Evolutionary conservation across 1,140 invertebrate genomes (phyloP), one percentile per base, ranked within the genome.

Genomic region (Saxidomus purpurata): DNA sequence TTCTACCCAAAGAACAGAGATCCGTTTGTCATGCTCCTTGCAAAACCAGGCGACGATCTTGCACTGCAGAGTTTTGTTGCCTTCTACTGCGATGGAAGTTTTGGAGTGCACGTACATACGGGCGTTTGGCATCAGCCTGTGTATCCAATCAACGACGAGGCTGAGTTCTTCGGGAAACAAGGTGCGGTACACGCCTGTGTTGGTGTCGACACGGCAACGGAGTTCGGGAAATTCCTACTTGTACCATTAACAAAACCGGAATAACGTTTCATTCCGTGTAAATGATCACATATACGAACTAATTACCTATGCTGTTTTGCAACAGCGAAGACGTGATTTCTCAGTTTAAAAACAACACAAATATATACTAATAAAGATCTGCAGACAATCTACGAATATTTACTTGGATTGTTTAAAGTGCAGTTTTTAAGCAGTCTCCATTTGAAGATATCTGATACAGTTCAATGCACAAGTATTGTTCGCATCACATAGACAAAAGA

Each of bases 71-170:
- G 89, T 76, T 89, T 91, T 59, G 43, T 82, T 34, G 90, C 90
- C 0, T 91, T 91, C 59, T 91, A 91, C 49, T 91, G 89, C 71
- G 90, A 91, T 69, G 87, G 90, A n/a, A 84, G 67, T 6, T 89
- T 86, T 59, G 90, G 90, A 19, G 52, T 91, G 40, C 87, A 91
- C 52, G 81, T 91, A 13, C 87, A 89, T 67, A 71, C 87, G 15
- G 47, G 86, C 31, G 79, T 91, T n/a, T 91, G 90, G 90, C 90
- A 91, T 34, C 90, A 91, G 47, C 83, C 86, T 9, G 43, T 91
- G 52, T 89, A 89, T 76, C 90, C 87, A 52, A 82, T 91, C 31
- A 87, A 79, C 13, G 84, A 89, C 38, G 40, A 76, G n/a, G 84
- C 90, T 0, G 84, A 82, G 52, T 89, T 91, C 74, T 31, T 67